Conservation (phyloP, 2,888 invertebrate genomes). For the Biston stratarius region DNA sequence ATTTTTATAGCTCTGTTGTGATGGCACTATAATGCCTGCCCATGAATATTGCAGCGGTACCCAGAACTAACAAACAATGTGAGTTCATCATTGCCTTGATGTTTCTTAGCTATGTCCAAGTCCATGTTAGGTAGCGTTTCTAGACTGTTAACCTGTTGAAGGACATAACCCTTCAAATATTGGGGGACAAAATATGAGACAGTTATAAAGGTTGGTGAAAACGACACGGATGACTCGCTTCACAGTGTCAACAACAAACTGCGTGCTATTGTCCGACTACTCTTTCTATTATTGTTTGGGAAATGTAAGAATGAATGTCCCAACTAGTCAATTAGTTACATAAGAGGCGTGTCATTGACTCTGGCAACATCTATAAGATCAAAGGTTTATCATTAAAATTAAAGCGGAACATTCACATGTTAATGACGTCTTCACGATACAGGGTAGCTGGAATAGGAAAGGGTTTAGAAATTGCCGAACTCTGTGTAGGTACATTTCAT, state of each 20-base stretch:
- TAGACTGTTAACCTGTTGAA: too few species aligned
- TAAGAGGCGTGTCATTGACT: conserved; percentile 1
- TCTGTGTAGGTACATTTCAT: conserved; percentile 1
- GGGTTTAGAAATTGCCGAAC: not conserved
- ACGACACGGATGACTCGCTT: not conserved
- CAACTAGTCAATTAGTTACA: not conserved
- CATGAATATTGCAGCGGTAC: too few species aligned
- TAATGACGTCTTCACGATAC: not conserved
- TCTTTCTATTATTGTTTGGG: not conserved
- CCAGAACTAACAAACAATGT: too few species aligned
- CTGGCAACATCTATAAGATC: not conserved
- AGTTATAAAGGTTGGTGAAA: not conserved
- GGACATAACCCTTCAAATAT: too few species aligned
- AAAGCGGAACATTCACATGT: not conserved
- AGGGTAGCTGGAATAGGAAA: not conserved
- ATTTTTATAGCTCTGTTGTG: too few species aligned
- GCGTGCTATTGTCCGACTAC: not conserved
- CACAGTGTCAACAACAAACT: not conserved
- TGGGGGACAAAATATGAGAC: too few species aligned
- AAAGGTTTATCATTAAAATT: conserved; percentile 4
- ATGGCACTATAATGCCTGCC: too few species aligned
- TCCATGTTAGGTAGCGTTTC: too few species aligned
- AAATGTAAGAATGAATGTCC: not conserved
- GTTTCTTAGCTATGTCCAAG: too few species aligned
- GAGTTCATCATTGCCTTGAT: too few species aligned